Conservation (phyloP, 2,113 vertebrate species). For the Corythornis cristatus region DNA sequence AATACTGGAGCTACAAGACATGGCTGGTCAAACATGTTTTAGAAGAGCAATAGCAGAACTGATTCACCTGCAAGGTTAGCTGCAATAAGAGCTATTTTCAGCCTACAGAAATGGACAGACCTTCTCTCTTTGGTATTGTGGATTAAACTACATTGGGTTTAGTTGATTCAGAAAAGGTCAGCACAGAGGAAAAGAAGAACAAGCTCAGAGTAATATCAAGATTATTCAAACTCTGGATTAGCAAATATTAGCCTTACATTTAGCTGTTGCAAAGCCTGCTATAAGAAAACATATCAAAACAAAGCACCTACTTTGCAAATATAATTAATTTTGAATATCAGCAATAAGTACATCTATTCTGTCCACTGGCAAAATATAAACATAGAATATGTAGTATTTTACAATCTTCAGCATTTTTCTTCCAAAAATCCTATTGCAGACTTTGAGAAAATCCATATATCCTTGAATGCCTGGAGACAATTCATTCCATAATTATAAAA, state of each 20-base stretch:
- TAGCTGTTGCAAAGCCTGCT: neutral
- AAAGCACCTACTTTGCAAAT: neutral
- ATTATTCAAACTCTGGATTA: neutral
- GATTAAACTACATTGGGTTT: neutral
- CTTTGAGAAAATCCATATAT: constrained; percentile 10
- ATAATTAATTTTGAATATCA: neutral
- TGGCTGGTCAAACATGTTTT: neutral
- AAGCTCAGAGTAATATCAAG: neutral
- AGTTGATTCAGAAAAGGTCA: neutral
- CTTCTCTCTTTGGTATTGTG: constrained; percentile 16
- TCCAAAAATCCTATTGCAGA: constrained; percentile 10
- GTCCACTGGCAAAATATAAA: neutral
- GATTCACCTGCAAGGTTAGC: neutral
- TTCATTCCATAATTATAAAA: constrained; percentile 1
- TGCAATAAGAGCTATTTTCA: neutral
- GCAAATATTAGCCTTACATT: neutral
- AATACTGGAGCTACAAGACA: neutral
- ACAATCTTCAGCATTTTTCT: constrained; percentile 12
- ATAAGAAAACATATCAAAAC: neutral
- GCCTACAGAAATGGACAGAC: constrained; percentile 2
- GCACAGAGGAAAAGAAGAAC: neutral
- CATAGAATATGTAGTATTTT: constrained; percentile 1
- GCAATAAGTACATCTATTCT: neutral
- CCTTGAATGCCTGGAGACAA: constrained; percentile 17
- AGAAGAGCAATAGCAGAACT: neutral